Percentiles rank a stretch among this genome's conserved stretches.
Evolutionary conservation across 2,888 invertebrate genomes (phyloP).

Genomic region (Cheilosia scutellata): DNA sequence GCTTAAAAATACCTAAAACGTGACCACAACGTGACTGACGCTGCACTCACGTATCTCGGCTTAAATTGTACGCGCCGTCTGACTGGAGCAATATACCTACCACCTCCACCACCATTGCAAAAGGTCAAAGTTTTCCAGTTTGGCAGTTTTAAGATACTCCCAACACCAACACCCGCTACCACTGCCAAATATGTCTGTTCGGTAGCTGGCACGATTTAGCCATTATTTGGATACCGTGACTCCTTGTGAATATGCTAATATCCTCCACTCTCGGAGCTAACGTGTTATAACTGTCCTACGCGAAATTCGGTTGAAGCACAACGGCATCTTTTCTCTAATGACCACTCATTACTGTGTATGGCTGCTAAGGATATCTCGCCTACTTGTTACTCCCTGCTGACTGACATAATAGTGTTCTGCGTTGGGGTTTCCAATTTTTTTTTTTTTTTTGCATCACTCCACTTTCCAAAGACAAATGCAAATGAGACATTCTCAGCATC

Average conservation of each 20-base stretch:
- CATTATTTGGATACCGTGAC: conserved; percentile 37
- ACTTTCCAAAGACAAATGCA: conserved; percentile 48
- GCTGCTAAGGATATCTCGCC: conserved; percentile 18
- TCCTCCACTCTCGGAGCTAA: conserved; percentile 10
- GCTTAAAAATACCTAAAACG: conserved; percentile 34
- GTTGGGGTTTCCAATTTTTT: conserved; percentile 4
- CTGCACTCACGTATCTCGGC: conserved; percentile 10
- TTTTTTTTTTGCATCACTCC: background rate
- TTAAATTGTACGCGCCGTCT: conserved; percentile 2
- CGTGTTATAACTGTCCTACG: conserved; percentile 40
- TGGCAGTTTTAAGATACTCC: conserved; percentile 5
- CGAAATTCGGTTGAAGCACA: background rate
- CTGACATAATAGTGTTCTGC: conserved; percentile 5
- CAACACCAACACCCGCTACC: background rate
- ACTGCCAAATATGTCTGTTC: conserved; percentile 3
- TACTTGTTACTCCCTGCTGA: conserved; percentile 48
- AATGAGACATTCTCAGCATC: conserved; percentile 32
- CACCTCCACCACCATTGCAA: background rate
- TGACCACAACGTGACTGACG: conserved; percentile 30
- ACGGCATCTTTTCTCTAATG: conserved; percentile 38
- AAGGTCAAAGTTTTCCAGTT: conserved; percentile 29
- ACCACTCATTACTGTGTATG: conserved; percentile 36
- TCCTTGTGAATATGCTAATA: conserved; percentile 58
- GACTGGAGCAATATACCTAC: background rate
- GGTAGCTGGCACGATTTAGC: conserved; percentile 53